Base-by-base conservation (phyloP, 2,888 invertebrate species). In the Agrochola lychnidis region DNA sequence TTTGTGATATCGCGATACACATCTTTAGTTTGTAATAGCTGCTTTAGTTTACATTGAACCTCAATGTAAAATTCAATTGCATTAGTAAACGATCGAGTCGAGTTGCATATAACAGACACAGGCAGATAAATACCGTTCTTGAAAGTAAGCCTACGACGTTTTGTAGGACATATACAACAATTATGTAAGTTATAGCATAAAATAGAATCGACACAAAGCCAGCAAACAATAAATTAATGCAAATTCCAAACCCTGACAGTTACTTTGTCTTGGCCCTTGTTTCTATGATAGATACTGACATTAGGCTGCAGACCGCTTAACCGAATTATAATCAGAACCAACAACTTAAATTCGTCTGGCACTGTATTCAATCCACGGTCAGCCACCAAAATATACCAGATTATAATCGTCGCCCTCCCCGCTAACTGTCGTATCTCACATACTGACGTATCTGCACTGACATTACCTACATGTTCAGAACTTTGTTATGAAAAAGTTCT, bases 211-310 rank as follows among this genome's bases (percentile, higher is more conserved):
- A 14, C 48, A n/a, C 22, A 82, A 4, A 53, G 19, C 40, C n/a
- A 30, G 40, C 19, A 61, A 53, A 36, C 62, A 75, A 81, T 73
- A 81, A 30, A 30, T 30, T 56, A 14, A 75, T 53, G 45, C 45
- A 62, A 81, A 56, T 75, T 56, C 53, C 53, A 19, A 62, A 73
- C 22, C 6, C 3, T 48, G 48, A 75, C 82, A 76, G 30, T 76
- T 25, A 51, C 14, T 63, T 82, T 42, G 62, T 63, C 48, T n/a
- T 68, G 16, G 14, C 0, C 22, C 7, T 4, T 36, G 16, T 77
- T 36, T 64, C 36, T 25, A 30, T 16, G 14, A 76, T 30, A 22
- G 36, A 81, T 30, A 62, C 53, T 14, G 53, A n/a, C 22, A 64
- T 57, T 51, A 57, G 0, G 12, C 22, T 82, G 22, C 16, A 82